Evolutionary conservation across 2,888 invertebrate species (phyloP), one percentile per base, ranked within the genome.

Genomic region (Platycheirus albimanus): DNA sequence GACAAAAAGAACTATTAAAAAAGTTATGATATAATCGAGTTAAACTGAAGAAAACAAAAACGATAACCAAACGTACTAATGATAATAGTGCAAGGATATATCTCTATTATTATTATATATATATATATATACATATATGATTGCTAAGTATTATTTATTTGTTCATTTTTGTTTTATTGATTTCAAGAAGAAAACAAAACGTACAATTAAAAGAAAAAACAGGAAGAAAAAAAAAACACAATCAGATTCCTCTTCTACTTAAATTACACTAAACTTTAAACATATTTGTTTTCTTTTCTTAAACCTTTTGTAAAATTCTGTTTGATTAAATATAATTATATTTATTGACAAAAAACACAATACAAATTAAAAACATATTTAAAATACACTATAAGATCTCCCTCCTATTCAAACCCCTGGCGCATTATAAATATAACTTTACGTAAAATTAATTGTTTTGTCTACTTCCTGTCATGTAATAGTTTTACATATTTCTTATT

Each of bases 141-240:
- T 66, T 77, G 66, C 81, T 81, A 81, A 81, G 81, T 81, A 81
- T 81, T 81, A 81, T 81, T 81, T 81, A 81, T 81, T 81, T 76
- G 64, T 76, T 81, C 66, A 70, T 45, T 30, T 74, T 67, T 58
- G 41, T 71, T 71, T 28, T 54, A 24, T 41, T 64, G 43, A 67
- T 51, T 54, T 56, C 28, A 67, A 49, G 38, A 63, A 20, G 41
- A 72, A 47, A 17, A 45, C 33, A 54, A 38, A 66, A 41, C 70
- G 47, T 58, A 49, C 56, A 56, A 54, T 54, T 24, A 58, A 19
- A 58, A 28, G 7, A 10, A 45, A 17, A 33, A 24, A 45, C 45
- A 52, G 56, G 43, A 33, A 30, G 17, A 20, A n/a, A 17, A 17
- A 49, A 28, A 51, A 43, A 47, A 54, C 20, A 63, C 49, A 70